These are phyloP conservation scores for Cuniculus paca DNA, from an alignment of 2,797 vertebrate species.

Conservation along the genomic window DNA sequence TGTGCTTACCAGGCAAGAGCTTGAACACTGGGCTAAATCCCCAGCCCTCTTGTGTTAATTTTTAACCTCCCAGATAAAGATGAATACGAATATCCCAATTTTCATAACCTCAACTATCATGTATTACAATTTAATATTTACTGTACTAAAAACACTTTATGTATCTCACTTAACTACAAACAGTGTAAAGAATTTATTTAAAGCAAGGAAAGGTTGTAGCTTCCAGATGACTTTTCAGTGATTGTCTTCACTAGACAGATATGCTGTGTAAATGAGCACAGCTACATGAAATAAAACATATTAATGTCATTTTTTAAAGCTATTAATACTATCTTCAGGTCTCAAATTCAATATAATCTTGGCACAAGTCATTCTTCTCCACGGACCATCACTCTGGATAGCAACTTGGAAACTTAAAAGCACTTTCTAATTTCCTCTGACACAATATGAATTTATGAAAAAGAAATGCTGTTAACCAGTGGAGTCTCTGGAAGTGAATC, in stretches of 20 bases:
- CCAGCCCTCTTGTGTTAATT: constrained; percentile 26
- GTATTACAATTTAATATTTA: constrained; percentile 52
- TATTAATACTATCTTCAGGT: constrained; percentile 15
- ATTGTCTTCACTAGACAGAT: not conserved
- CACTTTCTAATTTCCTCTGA: not conserved
- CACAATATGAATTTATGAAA: constrained; percentile 32
- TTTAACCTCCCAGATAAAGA: constrained; percentile 9
- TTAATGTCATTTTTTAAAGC: constrained; percentile 35
- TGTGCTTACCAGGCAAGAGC: too few relatives aligned
- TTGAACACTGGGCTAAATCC: too few relatives aligned
- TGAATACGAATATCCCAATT: constrained; percentile 8
- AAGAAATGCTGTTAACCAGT: not conserved
- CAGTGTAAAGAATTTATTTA: constrained; percentile 25
- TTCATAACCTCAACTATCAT: constrained; percentile 50
- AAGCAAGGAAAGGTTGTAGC: constrained; percentile 23
- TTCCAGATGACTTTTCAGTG: constrained; percentile 43
- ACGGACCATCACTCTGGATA: not conserved
- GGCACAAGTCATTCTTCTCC: constrained; percentile 37
- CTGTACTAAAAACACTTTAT: not conserved
- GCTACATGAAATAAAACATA: constrained; percentile 50
- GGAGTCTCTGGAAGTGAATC: not conserved
- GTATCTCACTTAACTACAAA: constrained; percentile 44
- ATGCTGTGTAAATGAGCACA: constrained; percentile 24
- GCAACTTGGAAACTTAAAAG: not conserved
- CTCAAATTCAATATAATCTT: constrained; percentile 44